Percentiles rank a stretch among this genome's conserved stretches.
phyloP scores from a whole-genome alignment of 1,140 invertebrate genomes.

The Micrasema minimum region DNA sequence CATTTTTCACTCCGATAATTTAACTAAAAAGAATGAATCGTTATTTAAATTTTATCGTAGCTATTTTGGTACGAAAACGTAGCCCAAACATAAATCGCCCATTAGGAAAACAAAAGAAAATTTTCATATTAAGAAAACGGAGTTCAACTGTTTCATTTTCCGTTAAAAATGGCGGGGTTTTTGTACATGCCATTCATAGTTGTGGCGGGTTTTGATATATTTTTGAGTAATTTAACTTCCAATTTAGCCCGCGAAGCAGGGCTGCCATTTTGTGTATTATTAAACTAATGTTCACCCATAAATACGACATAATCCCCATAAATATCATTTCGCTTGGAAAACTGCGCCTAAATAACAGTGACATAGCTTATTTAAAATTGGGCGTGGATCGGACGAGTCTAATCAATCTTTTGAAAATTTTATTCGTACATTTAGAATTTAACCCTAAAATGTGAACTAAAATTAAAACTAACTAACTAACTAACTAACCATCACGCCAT shows the following conservation, averaged over 20 bases:
- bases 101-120: slow-evolving; percentile 9
- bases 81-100: neutral
- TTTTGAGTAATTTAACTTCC: slow-evolving; percentile 24
- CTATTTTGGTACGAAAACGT: too few species aligned
- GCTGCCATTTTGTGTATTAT: slow-evolving; percentile 24
- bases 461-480: too few species aligned
- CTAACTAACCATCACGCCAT: too few species aligned
- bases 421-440: too few species aligned
- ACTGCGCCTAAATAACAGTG: slow-evolving; percentile 11
- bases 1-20: too few species aligned
- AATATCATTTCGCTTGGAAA: slow-evolving; percentile 21
- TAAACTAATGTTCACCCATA: slow-evolving; percentile 33
- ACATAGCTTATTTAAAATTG: slow-evolving; percentile 1
- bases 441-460: too few species aligned
- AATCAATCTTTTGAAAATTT: too few species aligned
- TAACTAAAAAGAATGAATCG: too few species aligned
- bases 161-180: neutral
- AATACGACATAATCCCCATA: slow-evolving; percentile 22
- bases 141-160: slow-evolving; percentile 4
- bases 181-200: neutral
- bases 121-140: neutral
- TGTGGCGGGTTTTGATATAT: slow-evolving; percentile 25
- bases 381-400: too few species aligned
- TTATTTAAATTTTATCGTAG: too few species aligned
- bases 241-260: slow-evolving; percentile 10